Evolutionary conservation across 2,888 invertebrate genomes (phyloP), one percentile per base, ranked within the genome.

Genomic region (Tinea pellionella): DNA sequence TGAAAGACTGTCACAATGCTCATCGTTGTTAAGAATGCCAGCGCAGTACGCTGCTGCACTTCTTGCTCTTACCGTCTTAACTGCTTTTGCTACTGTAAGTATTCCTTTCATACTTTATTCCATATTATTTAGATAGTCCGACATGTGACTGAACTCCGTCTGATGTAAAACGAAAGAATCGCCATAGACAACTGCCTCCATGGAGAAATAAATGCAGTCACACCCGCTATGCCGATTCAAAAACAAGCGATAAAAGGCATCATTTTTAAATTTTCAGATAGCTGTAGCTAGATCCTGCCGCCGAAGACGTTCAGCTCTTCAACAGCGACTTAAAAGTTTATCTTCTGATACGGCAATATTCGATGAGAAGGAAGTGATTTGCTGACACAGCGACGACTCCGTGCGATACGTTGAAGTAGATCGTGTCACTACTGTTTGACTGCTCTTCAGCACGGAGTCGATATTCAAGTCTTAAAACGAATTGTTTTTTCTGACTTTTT

Each of bases 321-420:
- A 94, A 75, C 93, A 93, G 66, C 90, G 94, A 4, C 89, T 94
- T 63, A 94, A 94, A 75, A 94, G 94, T 66, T 88, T 94, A 59
- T 94, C 93, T 62, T 92, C 93, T 29, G 95, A 95, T 80, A 94
- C 94, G 65, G 94, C 94, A 65, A 93, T 94, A 64, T 91, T 94
- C 70, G 94, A 94, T 69, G 94, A 94, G 70, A 95, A 95, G 80
- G 95, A 94, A 81, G 93, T 95, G 88, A 94, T 95, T 91, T 95
- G 95, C 95, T 96, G 96, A 96, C 95, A 94, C 90, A 94, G 92
- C 93, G 95, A 95, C 91, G 94, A 94, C 93, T 95, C 95, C 92
- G 95, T 95, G 88, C 94, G 95, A 77, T 96, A 95, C 83, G 94
- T 95, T 77, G 95, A 96, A 85, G 92, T 96, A 69, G 96, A 96